Evolutionary conservation across 2,797 vertebrate genomes (phyloP).

Genomic region (Galaxias olidus): DNA sequence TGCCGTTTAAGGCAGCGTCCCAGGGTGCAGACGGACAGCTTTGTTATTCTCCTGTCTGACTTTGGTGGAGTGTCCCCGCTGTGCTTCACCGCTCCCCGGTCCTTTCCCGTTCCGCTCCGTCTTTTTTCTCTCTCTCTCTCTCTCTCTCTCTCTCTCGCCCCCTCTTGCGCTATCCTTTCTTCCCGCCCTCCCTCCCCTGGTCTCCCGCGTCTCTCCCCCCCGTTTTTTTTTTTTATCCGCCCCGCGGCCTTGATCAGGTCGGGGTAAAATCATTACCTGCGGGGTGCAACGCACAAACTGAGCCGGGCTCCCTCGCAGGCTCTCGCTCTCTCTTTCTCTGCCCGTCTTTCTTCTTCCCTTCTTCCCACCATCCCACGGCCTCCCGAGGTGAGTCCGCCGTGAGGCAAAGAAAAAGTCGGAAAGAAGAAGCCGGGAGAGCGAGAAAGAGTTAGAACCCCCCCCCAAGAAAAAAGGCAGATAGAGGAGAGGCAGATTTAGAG

Average conservation of each 20-base stretch:
- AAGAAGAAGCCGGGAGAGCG: no score
- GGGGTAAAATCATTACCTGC: constrained; percentile 46
- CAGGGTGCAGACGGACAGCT: not conserved
- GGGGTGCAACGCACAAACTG: constrained; percentile 29
- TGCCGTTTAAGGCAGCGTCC: not conserved
- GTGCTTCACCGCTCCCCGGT: constrained; percentile 19
- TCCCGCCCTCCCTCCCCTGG: constrained; percentile 11
- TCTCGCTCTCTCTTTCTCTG: not conserved
- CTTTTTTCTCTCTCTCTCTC: no score
- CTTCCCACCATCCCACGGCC: constrained; percentile 36
- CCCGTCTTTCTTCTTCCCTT: not conserved
- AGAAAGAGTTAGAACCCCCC: no score
- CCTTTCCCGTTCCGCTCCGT: constrained; percentile 4
- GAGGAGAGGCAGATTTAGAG: no score
- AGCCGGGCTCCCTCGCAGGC: no score
- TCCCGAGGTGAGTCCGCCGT: no score
- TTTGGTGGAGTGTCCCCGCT: constrained; percentile 16
- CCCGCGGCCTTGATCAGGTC: constrained; percentile 41
- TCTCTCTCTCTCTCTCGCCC: no score
- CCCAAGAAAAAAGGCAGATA: no score
- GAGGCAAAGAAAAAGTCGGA: no score
- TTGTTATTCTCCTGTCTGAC: constrained; percentile 20
- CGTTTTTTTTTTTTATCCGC: not conserved
- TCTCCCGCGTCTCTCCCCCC: not conserved
- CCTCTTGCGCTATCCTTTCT: not conserved